Conservation (phyloP, 2,113 vertebrate species). For the Mus pahari region DNA sequence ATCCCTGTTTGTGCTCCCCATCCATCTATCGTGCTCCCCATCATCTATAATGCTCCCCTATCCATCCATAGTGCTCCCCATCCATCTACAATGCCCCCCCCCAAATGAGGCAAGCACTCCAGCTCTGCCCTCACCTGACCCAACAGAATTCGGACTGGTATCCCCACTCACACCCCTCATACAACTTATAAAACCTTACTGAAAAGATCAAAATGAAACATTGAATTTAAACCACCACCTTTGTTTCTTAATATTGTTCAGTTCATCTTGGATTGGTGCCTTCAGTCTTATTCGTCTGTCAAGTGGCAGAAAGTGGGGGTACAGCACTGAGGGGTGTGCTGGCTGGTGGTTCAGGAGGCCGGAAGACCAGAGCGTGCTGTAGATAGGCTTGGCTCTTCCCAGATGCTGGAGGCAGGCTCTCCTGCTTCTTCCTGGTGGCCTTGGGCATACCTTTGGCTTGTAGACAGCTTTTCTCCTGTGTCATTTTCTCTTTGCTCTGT, state of each 20-base stretch:
- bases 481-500: not conserved
- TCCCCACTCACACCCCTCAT: not conserved
- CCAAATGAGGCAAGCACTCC: not conserved
- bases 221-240: not conserved
- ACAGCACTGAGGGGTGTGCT: not conserved
- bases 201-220: not conserved
- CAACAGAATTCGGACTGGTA: too few species aligned
- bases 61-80: too few species aligned
- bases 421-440: not conserved
- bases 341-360: not conserved
- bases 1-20: too few species aligned
- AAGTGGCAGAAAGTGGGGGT: not conserved
- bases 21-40: too few species aligned
- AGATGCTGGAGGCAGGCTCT: not conserved
- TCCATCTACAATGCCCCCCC: too few species aligned
- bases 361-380: not conserved
- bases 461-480: fast-evolving
- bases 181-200: not conserved
- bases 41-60: too few species aligned
- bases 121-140: not conserved
- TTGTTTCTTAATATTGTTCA: fast-evolving
- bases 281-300: not conserved
- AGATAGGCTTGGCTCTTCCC: too few species aligned
- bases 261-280: not conserved
- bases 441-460: not conserved